Percentiles rank a stretch among this genome's conserved stretches.
These are phyloP conservation scores for Bolborhynchus lineola DNA, from an alignment of 2,113 vertebrate species.

Conservation along the genomic window DNA sequence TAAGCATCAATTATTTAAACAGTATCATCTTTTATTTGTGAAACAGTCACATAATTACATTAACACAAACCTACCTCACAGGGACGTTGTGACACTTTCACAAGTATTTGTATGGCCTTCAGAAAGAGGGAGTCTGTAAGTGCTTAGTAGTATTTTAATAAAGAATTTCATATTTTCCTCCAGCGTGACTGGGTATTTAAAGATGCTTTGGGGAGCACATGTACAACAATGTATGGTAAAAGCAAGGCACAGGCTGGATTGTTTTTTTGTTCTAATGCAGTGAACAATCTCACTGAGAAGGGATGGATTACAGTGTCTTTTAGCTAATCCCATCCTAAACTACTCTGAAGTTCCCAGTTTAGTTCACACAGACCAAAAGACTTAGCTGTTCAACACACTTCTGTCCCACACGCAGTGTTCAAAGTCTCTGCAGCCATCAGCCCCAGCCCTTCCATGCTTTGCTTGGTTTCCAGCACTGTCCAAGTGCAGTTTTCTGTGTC, in stretches of 20 bases:
- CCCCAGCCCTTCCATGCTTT: background rate
- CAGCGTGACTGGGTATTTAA: background rate
- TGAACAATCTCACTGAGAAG: background rate
- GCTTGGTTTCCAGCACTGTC: background rate
- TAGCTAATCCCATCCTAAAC: background rate
- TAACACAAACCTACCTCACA: constrained; percentile 27
- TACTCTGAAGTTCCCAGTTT: background rate
- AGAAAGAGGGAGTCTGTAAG: background rate
- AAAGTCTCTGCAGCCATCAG: background rate
- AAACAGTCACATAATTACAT: background rate
- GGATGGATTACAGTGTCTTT: background rate
- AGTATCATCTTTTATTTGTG: background rate
- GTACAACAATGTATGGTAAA: background rate
- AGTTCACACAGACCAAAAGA: background rate
- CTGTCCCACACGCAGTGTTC: background rate
- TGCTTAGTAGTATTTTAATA: constrained; percentile 21
- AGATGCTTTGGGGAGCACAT: background rate
- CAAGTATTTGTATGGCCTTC: background rate
- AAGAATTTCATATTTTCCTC: constrained; percentile 2
- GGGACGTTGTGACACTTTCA: background rate
- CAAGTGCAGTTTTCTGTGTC: background rate
- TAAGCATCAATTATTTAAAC: background rate
- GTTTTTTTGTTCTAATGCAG: background rate
- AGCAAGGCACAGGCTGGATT: background rate
- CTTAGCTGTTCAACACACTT: background rate